Evolutionary conservation across 2,888 invertebrate species (phyloP), one percentile per base, ranked within the genome.

Genomic region (Pristionchus arcanus): DNA sequence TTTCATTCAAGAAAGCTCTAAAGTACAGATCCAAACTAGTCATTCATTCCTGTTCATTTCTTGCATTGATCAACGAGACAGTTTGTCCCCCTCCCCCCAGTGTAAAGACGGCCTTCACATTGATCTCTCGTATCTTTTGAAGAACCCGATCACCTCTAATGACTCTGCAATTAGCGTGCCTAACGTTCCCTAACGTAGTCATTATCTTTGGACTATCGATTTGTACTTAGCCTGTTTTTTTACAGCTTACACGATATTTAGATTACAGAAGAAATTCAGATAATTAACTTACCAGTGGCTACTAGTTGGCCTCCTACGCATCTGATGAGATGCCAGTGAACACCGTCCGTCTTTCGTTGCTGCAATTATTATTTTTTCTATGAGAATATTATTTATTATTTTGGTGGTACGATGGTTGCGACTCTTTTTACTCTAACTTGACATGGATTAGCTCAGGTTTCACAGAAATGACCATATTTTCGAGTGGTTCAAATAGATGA

Each of bases 261-360:
- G 28, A 71, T 71, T n/a, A n/a, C 31, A 2, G 19, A 0, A 34
- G 4, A 77, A 42, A 25, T 42, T 81, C 0, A 53, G 19, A 31
- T 11, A 71, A 71, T 15, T 34, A 71, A 34, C 49, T 85, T 25
- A 91, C 16, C 93, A 11, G 92, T 90, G 0, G 95, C 94, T 15
- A 94, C 83, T 7, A 95, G 90, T 87, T 95, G 95, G 15, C 94
- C 95, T 15, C 95, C 95, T 9, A 95, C 91, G 90, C 95, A 95
- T 25, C 95, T 92, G 28, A 94, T 90, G 34, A 95, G 90, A 90
- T 95, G 95, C 95, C 95, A 95, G 87, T 95, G 95, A 21, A 95
- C 94, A 16, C 95, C 95, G 91, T 95, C 95, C 1, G 94, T 94
- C 53, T 90, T 90, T 89, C 85, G 90, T 89, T 92, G 92, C 94